Conservation (phyloP, 2,888 invertebrate species). For the Laspeyria flexula region DNA sequence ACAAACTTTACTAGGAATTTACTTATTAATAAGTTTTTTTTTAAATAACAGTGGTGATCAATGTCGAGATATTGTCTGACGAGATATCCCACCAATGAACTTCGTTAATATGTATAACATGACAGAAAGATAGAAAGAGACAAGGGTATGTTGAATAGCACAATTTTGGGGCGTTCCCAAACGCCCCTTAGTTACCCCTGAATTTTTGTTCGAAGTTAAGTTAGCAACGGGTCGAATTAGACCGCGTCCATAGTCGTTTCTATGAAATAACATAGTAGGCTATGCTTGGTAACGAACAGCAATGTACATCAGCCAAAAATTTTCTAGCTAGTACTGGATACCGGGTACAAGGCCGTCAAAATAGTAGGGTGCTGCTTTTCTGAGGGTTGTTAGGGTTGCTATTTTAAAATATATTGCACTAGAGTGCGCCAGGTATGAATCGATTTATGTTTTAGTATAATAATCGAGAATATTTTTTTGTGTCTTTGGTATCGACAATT, state of each 20-base stretch:
- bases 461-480: background rate
- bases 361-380: constrained; percentile 7
- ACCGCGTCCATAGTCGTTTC: constrained; percentile 26
- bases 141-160: constrained; percentile 55
- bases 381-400: constrained; percentile 8
- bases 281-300: constrained; percentile 17
- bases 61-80: constrained; percentile 48
- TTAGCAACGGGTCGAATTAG: constrained; percentile 20
- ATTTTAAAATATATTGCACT: constrained; percentile 3
- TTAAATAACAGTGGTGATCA: constrained; percentile 46
- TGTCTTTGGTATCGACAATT: no score
- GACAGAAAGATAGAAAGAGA: constrained; percentile 69
- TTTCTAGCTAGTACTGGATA: constrained; percentile 6
- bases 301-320: constrained; percentile 26
- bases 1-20: constrained; percentile 27
- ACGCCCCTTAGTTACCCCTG: constrained; percentile 51
- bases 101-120: constrained; percentile 52
- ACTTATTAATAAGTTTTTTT: constrained; percentile 32
- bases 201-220: constrained; percentile 24
- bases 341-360: constrained; percentile 9
- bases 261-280: background rate
- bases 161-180: constrained; percentile 70
- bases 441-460: constrained; percentile 3
- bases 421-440: background rate
- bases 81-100: constrained; percentile 57